These are phyloP conservation scores for Synanthedon myopaeformis DNA, from an alignment of 2,888 invertebrate species.

Conservation along the genomic window DNA sequence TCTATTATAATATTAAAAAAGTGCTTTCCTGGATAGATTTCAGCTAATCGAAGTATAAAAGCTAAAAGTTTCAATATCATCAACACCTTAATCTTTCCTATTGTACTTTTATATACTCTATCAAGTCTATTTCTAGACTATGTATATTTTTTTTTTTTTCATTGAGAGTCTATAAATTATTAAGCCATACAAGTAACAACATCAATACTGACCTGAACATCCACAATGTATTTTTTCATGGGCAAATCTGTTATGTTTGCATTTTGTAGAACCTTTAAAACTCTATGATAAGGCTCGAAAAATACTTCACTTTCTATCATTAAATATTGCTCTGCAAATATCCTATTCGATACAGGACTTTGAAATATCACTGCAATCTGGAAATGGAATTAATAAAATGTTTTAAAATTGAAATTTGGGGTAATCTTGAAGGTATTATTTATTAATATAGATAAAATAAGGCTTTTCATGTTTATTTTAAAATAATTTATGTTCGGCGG, in stretches of 20 bases:
- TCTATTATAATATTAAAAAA: too few relatives aligned
- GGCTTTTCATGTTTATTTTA: constrained; percentile 1
- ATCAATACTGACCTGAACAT: constrained; percentile 50
- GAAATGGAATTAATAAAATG: background rate
- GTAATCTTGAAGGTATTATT: too few relatives aligned
- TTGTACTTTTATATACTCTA: too few relatives aligned
- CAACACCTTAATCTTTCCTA: too few relatives aligned
- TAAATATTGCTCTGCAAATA: constrained; percentile 49
- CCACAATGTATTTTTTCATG: constrained; percentile 76
- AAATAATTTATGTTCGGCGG: background rate
- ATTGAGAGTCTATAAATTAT: background rate
- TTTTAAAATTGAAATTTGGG: too few relatives aligned
- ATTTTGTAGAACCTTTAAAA: constrained; percentile 75
- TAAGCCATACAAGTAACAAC: background rate
- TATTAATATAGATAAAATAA: too few relatives aligned
- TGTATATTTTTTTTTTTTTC: too few relatives aligned
- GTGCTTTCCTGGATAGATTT: too few relatives aligned
- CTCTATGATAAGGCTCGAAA: constrained; percentile 85
- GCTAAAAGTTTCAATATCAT: too few relatives aligned
- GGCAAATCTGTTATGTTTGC: constrained; percentile 71
- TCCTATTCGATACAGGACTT: constrained; percentile 38
- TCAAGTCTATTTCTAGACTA: too few relatives aligned
- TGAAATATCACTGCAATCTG: constrained; percentile 58
- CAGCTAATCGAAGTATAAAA: too few relatives aligned
- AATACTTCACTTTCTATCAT: constrained; percentile 85